These are phyloP conservation scores for Zingel zingel DNA, from an alignment of 2,113 vertebrate genomes.

Conservation along the genomic window DNA sequence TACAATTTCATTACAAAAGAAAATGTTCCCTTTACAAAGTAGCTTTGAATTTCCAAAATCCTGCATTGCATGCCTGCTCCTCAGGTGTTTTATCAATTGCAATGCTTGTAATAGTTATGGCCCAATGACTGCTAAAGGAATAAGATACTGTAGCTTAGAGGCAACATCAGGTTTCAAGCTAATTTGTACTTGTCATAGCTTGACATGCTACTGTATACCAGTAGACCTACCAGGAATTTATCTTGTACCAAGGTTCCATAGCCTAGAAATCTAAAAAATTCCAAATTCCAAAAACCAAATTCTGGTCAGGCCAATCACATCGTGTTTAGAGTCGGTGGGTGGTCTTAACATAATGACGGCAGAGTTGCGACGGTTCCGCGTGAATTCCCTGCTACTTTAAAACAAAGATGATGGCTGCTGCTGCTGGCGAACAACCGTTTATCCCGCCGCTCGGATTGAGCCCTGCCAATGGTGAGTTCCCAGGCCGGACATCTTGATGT, in stretches of 20 bases:
- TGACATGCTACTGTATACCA: neutral
- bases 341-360: too few species aligned
- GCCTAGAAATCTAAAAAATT: too few species aligned
- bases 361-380: too few species aligned
- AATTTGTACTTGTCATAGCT: neutral
- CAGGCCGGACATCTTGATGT: too few species aligned
- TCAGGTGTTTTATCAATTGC: neutral
- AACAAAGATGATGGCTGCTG: too few species aligned
- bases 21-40: neutral
- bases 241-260: neutral
- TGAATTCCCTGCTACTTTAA: too few species aligned
- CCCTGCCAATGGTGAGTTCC: too few species aligned
- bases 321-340: too few species aligned
- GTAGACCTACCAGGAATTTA: neutral
- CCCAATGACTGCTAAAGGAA: neutral
- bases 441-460: too few species aligned
- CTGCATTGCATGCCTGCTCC: neutral
- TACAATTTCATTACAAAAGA: slow-evolving; percentile 10
- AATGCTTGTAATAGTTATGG: neutral
- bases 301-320: too few species aligned
- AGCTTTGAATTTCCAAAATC: neutral
- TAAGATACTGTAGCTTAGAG: neutral
- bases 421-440: too few species aligned
- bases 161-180: neutral
- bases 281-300: too few species aligned